Base-by-base conservation (phyloP, 2,888 invertebrate species). In the Tenthredo scrophulariae region DNA sequence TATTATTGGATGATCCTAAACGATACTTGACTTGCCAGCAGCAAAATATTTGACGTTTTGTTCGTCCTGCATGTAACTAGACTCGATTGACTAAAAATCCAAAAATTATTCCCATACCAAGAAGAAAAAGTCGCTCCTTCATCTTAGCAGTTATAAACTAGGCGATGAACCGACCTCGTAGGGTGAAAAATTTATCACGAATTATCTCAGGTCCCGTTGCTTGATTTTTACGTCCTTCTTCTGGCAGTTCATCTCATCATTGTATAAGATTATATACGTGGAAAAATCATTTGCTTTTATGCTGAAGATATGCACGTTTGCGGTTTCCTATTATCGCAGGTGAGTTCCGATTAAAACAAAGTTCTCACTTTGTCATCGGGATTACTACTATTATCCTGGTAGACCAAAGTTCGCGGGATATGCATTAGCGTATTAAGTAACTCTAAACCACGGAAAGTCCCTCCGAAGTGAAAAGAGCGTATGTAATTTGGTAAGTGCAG, bases 401-500 rank as follows among this genome's bases (percentile, higher is more conserved):
- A 62, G 37, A 40, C n/a, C 13, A 33, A 58, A 15, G 26, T 62
- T 37, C 6, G n/a, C 58, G 26, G 13, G 37, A n/a, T n/a, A 40
- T 13, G 67, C 88, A 89, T 89, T 89, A 89, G 65, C 80, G 86
- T 86, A 88, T 88, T 87, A 87, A 89, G 88, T 85, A 90, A 89
- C 86, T 86, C 84, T 84, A 82, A 86, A 85, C 70, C 67, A 50
- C 33, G 86, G 86, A 86, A 86, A 29, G 84, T 84, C 80, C 72
- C 82, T 84, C 85, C 79, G 83, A n/a, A 72, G 67, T 9, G 29
- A 82, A 84, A 84, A 85, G 37, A 85, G 22, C 84, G 90, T 29
- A 33, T 33, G 67, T 87, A 91, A 91, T 91, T 90, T 90, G 87
- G 88, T 88, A 90, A 91, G 91, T 90, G 90, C 89, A 88, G 87